Percentiles rank a stretch among this genome's conserved stretches.
Evolutionary conservation across 2,888 invertebrate genomes (phyloP).

Genomic region (Glyphotaelius pellucidus): DNA sequence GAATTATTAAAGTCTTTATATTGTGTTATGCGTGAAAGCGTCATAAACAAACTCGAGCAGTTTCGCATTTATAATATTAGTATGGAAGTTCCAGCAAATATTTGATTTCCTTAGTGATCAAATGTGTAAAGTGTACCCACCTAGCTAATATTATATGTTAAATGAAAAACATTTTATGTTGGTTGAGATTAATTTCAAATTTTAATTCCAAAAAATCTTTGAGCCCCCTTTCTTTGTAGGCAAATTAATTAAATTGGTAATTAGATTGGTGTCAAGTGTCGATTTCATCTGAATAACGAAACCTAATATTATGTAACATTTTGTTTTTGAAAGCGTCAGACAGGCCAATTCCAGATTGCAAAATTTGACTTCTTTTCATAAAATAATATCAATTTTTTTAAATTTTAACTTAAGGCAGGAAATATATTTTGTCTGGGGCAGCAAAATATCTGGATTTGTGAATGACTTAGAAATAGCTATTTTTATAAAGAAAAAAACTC

Average conservation of each 20-base stretch:
- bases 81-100: too few relatives aligned
- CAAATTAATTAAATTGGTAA: not conserved
- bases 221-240: not conserved
- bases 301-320: not conserved
- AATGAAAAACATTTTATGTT: too few relatives aligned
- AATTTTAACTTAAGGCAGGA: not conserved
- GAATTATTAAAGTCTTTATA: too few relatives aligned
- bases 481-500: too few relatives aligned
- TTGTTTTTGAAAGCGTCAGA: not conserved
- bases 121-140: too few relatives aligned
- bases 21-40: too few relatives aligned
- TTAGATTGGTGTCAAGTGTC: not conserved
- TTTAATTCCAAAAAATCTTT: not conserved
- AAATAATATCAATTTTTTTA: not conserved
- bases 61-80: too few relatives aligned
- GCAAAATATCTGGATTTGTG: not conserved
- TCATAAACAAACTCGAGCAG: too few relatives aligned
- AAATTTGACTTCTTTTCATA: not conserved
- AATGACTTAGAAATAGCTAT: not conserved
- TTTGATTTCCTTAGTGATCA: too few relatives aligned
- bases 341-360: not conserved
- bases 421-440: too few relatives aligned
- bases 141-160: too few relatives aligned
- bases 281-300: not conserved
- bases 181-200: too few relatives aligned